Evolutionary conservation across 1,140 invertebrate species (phyloP).

Genomic region (Atta colombica): DNA sequence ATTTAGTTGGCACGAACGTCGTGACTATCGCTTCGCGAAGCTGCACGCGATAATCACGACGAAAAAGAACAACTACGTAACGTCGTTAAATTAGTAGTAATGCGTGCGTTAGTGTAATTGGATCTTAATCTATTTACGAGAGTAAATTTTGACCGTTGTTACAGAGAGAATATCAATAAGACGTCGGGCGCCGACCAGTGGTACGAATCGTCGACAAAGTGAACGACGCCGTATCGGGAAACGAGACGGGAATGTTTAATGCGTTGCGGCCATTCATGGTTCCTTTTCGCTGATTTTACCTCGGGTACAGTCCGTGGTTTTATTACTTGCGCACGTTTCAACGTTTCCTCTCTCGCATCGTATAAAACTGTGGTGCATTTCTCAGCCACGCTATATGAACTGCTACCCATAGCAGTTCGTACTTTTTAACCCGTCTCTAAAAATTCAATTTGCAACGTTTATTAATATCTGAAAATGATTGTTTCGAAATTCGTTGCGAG

Average conservation of each 20-base stretch:
- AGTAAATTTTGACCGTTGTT: constrained; percentile 15
- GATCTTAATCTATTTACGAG: constrained; percentile 3
- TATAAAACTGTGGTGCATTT: constrained; percentile 15
- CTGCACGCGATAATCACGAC: not conserved
- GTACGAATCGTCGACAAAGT: constrained; percentile 21
- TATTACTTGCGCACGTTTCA: constrained; percentile 37
- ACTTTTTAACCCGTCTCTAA: constrained; percentile 10
- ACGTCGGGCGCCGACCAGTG: not conserved
- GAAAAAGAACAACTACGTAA: not conserved
- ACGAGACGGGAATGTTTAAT: constrained; percentile 45
- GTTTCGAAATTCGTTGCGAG: not conserved
- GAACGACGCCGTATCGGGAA: constrained; percentile 12
- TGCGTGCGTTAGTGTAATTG: not conserved
- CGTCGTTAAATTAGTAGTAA: constrained; percentile 27
- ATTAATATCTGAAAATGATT: constrained; percentile 3
- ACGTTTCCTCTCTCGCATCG: constrained; percentile 34
- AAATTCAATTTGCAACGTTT: constrained; percentile 44
- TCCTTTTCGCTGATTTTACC: constrained; percentile 46
- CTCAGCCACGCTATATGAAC: constrained; percentile 24
- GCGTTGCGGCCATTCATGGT: constrained; percentile 35
- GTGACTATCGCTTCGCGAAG: not conserved
- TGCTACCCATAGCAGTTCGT: constrained; percentile 10
- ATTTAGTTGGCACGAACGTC: constrained; percentile 15
- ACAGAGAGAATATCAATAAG: constrained; percentile 20
- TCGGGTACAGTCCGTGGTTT: constrained; percentile 13